phyloP scores from a whole-genome alignment of 2,888 invertebrate genomes.

The Apoderus coryli region DNA sequence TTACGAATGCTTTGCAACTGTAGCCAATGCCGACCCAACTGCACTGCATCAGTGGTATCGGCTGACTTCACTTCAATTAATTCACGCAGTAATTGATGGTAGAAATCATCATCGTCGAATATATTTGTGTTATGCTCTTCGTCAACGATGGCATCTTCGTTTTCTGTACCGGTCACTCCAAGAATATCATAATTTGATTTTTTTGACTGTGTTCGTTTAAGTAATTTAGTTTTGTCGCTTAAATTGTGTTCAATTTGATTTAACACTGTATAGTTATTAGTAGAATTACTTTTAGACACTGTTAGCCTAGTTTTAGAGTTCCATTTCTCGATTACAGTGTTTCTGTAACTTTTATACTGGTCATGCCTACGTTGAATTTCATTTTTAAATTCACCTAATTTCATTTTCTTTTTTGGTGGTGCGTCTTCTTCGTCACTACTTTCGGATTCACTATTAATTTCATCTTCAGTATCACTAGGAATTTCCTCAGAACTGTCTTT shows the following conservation, averaged over 20 bases:
- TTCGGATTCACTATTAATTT: slow-evolving; percentile 26
- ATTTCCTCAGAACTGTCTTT: slow-evolving; percentile 46
- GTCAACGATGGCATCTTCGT: slow-evolving; percentile 28
- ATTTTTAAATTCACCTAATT: slow-evolving; percentile 43
- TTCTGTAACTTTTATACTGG: slow-evolving; percentile 51
- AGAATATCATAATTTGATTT: slow-evolving; percentile 57
- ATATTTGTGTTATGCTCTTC: slow-evolving; percentile 65
- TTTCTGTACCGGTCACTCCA: no score
- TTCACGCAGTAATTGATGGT: slow-evolving; percentile 83
- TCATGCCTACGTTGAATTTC: slow-evolving; percentile 42
- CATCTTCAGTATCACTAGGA: slow-evolving; percentile 40
- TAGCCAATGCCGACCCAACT: slow-evolving; percentile 79
- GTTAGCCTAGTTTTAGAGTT: slow-evolving; percentile 77
- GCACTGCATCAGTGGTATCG: slow-evolving; percentile 68
- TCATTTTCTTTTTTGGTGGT: slow-evolving; percentile 36
- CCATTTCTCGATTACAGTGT: slow-evolving; percentile 83
- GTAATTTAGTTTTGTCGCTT: slow-evolving; percentile 57
- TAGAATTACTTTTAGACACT: slow-evolving; percentile 44
- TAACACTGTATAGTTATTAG: slow-evolving; percentile 41
- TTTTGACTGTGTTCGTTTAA: slow-evolving; percentile 66
- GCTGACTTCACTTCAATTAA: slow-evolving; percentile 84
- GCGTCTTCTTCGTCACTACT: slow-evolving; percentile 19
- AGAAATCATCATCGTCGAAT: slow-evolving; percentile 95
- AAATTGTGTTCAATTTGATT: slow-evolving; percentile 80
- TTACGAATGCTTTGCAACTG: slow-evolving; percentile 81